Percentiles rank a stretch among this genome's conserved stretches.
Evolutionary conservation across 92 coral and sea anemone species (phyloP).

Genomic region (Epizoanthus ramosus): DNA sequence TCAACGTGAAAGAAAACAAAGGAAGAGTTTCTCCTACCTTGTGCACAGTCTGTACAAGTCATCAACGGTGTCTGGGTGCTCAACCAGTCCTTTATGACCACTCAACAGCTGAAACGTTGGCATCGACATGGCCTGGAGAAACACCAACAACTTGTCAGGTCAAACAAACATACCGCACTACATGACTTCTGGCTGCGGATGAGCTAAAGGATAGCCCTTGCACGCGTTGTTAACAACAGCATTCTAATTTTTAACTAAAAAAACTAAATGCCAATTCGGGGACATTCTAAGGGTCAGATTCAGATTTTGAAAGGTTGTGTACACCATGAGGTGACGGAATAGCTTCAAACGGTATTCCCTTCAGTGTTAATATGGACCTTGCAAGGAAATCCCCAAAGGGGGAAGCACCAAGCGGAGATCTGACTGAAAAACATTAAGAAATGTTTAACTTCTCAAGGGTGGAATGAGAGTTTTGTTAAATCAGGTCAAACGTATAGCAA

Average conservation of each 20-base stretch:
- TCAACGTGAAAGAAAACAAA: too few species aligned
- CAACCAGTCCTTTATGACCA: conserved; percentile 74
- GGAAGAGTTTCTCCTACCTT: conserved; percentile 53
- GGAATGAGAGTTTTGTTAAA: too few species aligned
- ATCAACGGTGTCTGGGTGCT: conserved; percentile 95
- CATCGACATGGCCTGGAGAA: conserved; percentile 74
- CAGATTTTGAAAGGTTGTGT: too few species aligned
- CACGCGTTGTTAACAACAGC: not conserved
- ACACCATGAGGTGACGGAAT: too few species aligned
- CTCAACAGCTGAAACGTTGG: conserved; percentile 85
- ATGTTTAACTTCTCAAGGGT: too few species aligned
- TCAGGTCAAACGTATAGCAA: too few species aligned
- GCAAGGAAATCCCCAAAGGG: too few species aligned
- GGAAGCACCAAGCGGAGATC: too few species aligned
- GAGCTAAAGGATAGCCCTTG: too few species aligned
- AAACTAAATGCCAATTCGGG: not conserved
- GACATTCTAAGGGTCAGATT: not conserved
- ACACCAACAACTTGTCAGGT: not conserved
- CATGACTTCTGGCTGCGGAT: not conserved
- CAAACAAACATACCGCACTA: conserved; percentile 1
- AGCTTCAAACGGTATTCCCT: not conserved
- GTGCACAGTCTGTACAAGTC: conserved; percentile 88
- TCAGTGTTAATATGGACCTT: not conserved
- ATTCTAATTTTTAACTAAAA: not conserved
- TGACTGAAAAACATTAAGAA: too few species aligned